phyloP scores from a whole-genome alignment of 2,888 invertebrate genomes.

The Synergus laeviventris region DNA sequence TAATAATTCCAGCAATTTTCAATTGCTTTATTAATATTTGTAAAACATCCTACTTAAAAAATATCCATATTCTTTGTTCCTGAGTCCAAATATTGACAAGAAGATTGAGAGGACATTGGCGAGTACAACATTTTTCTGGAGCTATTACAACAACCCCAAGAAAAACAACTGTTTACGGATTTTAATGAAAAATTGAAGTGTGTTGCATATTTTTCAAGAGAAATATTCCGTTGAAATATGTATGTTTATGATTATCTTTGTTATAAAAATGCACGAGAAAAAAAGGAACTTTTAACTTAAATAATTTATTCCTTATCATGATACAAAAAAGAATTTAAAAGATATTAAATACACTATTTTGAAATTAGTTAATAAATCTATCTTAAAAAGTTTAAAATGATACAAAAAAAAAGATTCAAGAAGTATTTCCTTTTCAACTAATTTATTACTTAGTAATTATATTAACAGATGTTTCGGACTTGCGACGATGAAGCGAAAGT shows the following conservation, averaged over 20 bases:
- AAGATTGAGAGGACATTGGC: not conserved
- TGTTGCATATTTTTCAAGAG: constrained; percentile 13
- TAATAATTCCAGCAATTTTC: not conserved
- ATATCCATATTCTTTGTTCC: not conserved
- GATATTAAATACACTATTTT: not conserved
- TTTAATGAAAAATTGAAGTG: constrained; percentile 1
- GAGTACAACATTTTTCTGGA: not conserved
- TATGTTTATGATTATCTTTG: constrained; percentile 1
- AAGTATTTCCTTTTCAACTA: constrained; percentile 5
- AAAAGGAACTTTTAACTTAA: not conserved
- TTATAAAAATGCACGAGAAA: constrained; percentile 30
- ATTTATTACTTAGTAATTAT: constrained; percentile 34
- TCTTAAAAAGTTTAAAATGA: not conserved
- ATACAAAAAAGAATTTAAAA: not conserved
- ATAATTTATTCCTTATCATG: constrained; percentile 2
- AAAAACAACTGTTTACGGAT: not conserved
- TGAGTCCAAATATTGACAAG: not conserved
- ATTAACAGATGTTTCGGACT: constrained; percentile 27
- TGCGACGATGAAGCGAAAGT: constrained; percentile 19
- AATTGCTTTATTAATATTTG: not conserved
- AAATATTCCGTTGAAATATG: constrained; percentile 16
- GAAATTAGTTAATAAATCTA: not conserved
- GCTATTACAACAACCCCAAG: not conserved
- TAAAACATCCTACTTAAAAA: not conserved
- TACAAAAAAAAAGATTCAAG: not conserved